Percentiles rank a stretch among this genome's conserved stretches.
Evolutionary conservation across 1,140 invertebrate species (phyloP).

Genomic region (Tetragnatha versicolor): DNA sequence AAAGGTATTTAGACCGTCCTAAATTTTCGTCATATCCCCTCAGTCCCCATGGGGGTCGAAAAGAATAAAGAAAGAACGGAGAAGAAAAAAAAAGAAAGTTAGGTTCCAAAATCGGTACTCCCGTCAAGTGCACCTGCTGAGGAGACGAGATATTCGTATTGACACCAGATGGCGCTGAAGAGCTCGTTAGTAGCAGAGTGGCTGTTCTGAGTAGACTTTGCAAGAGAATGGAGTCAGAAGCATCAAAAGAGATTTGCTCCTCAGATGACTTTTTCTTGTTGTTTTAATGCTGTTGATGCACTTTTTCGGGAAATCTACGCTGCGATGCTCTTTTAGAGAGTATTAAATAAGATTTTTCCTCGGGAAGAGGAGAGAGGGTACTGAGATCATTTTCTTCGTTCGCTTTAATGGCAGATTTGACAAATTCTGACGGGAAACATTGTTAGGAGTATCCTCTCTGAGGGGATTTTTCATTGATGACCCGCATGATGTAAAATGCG

Average conservation of each 20-base stretch:
- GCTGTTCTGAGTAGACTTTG: slow-evolving; percentile 19
- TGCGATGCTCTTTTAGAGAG: no score
- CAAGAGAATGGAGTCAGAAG: not conserved
- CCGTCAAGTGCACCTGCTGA: slow-evolving; percentile 47
- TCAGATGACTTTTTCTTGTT: not conserved
- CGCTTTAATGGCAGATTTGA: no score
- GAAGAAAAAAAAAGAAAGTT: slow-evolving; percentile 2
- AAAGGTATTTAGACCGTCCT: slow-evolving; percentile 47
- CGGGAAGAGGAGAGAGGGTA: no score
- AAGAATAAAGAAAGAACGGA: not conserved
- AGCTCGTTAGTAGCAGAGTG: slow-evolving; percentile 41
- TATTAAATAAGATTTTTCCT: no score
- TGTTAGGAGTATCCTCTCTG: no score
- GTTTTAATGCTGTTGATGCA: no score
- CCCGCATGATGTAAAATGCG: no score
- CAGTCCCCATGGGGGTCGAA: no score
- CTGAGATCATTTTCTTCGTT: no score
- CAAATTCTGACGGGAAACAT: no score
- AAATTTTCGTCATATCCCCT: slow-evolving; percentile 43
- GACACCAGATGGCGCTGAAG: slow-evolving; percentile 50
- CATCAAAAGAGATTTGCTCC: slow-evolving; percentile 16
- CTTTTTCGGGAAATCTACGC: no score
- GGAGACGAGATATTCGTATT: slow-evolving; percentile 50
- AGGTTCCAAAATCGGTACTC: slow-evolving; percentile 23
- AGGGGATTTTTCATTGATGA: no score